Base-by-base conservation (phyloP, 2,797 vertebrate genomes). In the Acipenser oxyrinchus region DNA sequence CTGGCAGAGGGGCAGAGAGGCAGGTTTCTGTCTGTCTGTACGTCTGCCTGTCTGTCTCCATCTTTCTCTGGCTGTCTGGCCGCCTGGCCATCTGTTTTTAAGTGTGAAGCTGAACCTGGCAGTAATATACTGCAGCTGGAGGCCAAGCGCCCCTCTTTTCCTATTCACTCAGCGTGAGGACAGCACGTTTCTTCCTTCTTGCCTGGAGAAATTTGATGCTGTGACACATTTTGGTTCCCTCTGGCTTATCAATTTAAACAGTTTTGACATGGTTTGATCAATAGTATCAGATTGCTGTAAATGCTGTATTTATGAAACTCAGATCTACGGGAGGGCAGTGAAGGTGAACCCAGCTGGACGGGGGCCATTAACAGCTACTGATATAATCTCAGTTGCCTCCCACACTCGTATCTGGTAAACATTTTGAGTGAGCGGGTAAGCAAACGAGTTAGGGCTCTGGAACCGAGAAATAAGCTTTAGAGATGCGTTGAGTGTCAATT, bases 101-200 rank as follows among this genome's bases (percentile, higher is more conserved):
- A 37, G 23, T 37, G 2, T 55, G 6, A 55, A 10, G n/a, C 52
- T n/a, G 9, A 10, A n/a, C 52, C 52, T 55, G 3, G n/a, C 9
- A 37, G 23, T 37, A 37, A 37, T 37, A 37, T 37, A 37, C 23
- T 37, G 23, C 23, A 37, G 23, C 23, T 37, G 23, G 4, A 37
- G 23, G 23, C 23, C 23, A 37, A 37, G 23, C 2, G 1, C 23
- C 23, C 23, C 23, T 37, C 23, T 37, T 37, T 37, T 37, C 23
- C 23, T 37, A 50, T 67, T 71, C 11, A n/a, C 4, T 68, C 55
- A 59, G 6, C 68, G 65, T 77, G 77, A 72, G 78, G 71, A 77
- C 51, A 68, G 58, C 68, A 76, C 77, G 82, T 80, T 69, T 62
- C 50, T 77, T 62, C 57, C 63, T 65, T 71, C 68, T 74, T 59